These are phyloP conservation scores for Cheilosia urbana DNA, from an alignment of 2,888 invertebrate species.

Conservation along the genomic window DNA sequence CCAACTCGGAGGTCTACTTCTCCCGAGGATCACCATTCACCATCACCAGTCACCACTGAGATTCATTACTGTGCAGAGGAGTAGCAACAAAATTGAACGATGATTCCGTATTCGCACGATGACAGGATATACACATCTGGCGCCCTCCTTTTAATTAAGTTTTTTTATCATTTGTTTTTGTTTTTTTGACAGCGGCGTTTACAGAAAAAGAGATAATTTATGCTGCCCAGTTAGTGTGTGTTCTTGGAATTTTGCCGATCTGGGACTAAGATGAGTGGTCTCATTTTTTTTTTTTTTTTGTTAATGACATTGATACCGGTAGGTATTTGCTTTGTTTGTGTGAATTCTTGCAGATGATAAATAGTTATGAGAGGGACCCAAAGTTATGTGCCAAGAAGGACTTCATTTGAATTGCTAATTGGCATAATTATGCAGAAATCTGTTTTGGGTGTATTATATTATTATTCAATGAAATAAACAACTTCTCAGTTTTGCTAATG, in stretches of 20 bases:
- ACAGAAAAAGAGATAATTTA: constrained; percentile 60
- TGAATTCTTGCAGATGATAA: constrained; percentile 62
- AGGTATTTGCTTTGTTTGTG: constrained; percentile 45
- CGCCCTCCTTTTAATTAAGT: constrained; percentile 72
- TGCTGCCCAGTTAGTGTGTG: constrained; percentile 62
- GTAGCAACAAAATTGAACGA: constrained; percentile 62
- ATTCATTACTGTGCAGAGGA: constrained; percentile 4
- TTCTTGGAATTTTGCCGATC: constrained; percentile 64
- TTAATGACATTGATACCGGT: constrained; percentile 47
- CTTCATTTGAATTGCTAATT: constrained; percentile 70
- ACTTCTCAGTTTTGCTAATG: constrained; percentile 7
- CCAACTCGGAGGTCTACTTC: constrained; percentile 55
- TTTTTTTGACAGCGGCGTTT: constrained; percentile 64
- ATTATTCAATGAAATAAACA: neutral
- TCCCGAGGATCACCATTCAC: constrained; percentile 47
- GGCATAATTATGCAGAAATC: constrained; percentile 47
- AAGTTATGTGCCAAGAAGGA: constrained; percentile 42
- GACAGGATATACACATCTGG: constrained; percentile 75
- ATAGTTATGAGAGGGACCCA: constrained; percentile 65
- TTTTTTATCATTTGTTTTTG: constrained; percentile 18
- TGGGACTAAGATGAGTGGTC: constrained; percentile 15
- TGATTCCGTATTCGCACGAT: constrained; percentile 65
- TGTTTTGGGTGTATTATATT: neutral
- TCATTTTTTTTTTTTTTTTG: constrained; percentile 15
- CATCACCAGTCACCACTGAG: neutral